These are phyloP conservation scores for Lepisosteus oculatus DNA, from an alignment of 2,113 vertebrate genomes.

Conservation along the genomic window DNA sequence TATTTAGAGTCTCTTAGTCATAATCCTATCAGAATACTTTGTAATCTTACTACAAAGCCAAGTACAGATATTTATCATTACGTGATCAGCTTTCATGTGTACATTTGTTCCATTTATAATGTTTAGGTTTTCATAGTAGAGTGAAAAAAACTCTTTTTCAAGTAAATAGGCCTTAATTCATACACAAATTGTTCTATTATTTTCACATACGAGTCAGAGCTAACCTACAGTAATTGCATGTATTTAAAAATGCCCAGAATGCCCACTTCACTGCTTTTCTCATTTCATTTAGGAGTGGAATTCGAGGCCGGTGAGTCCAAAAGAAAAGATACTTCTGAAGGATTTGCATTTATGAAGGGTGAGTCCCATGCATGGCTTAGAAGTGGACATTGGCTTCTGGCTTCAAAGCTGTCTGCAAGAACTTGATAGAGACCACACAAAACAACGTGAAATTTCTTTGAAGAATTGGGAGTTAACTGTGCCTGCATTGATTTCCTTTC, in stretches of 20 bases:
- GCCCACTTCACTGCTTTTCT: slow-evolving; percentile 35
- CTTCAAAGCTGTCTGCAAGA: slow-evolving; percentile 30
- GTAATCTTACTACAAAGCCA: no score
- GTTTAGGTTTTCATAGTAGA: no score
- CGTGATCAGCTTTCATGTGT: no score
- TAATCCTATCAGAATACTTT: no score
- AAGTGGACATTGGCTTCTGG: slow-evolving; percentile 23
- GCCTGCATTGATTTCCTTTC: no score
- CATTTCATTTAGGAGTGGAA: slow-evolving; percentile 47
- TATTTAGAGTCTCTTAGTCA: no score
- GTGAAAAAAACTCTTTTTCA: slow-evolving; percentile 17
- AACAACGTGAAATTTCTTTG: slow-evolving; percentile 25
- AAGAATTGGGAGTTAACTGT: not conserved
- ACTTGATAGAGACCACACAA: slow-evolving; percentile 17
- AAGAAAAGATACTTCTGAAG: slow-evolving; percentile 29
- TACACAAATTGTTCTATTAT: slow-evolving; percentile 48
- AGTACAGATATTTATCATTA: no score
- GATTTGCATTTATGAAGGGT: slow-evolving; percentile 47
- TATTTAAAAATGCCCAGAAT: slow-evolving; percentile 48
- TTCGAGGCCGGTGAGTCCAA: slow-evolving; percentile 11
- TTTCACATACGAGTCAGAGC: slow-evolving; percentile 27
- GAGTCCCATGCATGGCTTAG: slow-evolving; percentile 35
- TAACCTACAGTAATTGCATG: slow-evolving; percentile 39
- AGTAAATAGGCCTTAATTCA: slow-evolving; percentile 40
- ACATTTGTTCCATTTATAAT: no score